Percentiles rank a stretch among this genome's conserved stretches.
Conservation (phyloP, 2,888 invertebrate species). For the Aphidoletes aphidimyza region DNA sequence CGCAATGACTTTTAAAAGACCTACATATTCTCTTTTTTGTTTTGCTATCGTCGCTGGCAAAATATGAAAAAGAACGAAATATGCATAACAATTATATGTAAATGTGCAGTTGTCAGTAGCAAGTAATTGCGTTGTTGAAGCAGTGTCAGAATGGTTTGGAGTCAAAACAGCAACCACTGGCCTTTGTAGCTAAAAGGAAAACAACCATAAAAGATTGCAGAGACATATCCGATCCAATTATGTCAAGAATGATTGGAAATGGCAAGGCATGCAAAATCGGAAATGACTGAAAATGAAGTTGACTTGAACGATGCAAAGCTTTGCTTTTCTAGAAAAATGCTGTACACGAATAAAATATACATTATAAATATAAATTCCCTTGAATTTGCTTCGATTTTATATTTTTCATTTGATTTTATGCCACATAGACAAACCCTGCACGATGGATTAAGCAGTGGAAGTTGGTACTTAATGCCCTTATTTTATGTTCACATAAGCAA, state of each 20-base stretch:
- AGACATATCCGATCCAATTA: conserved; percentile 28
- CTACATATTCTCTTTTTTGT: background rate
- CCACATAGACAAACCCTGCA: too few species aligned
- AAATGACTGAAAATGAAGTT: conserved; percentile 9
- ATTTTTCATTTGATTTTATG: too few species aligned
- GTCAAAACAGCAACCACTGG: background rate
- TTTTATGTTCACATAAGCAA: background rate
- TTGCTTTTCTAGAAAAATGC: too few species aligned
- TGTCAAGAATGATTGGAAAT: conserved; percentile 24
- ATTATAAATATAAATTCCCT: too few species aligned
- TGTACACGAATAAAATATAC: too few species aligned
- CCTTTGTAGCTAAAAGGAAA: too few species aligned
- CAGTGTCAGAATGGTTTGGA: too few species aligned
- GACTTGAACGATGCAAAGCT: too few species aligned
- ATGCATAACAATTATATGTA: background rate
- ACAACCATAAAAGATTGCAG: background rate
- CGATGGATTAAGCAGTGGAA: background rate
- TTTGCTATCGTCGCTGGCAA: background rate
- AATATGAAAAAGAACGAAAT: background rate
- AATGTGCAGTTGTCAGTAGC: conserved; percentile 33
- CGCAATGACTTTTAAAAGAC: conserved; percentile 47
- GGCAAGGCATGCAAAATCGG: background rate
- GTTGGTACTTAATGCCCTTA: background rate
- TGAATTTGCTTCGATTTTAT: background rate
- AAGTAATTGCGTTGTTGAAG: background rate